Evolutionary conservation across 2,888 invertebrate genomes (phyloP).

Genomic region (Baccha elongata): DNA sequence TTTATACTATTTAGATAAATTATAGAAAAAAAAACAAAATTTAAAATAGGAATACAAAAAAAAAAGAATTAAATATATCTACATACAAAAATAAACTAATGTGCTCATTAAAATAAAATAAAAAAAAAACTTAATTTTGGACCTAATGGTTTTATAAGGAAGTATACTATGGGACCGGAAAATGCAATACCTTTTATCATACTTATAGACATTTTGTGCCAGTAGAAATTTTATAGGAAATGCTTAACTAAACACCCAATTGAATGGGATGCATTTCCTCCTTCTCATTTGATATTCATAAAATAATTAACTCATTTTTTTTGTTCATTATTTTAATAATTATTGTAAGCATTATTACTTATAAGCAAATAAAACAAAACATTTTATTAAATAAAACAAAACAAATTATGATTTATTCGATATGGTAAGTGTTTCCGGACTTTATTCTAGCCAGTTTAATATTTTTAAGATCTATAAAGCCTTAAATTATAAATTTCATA

Average conservation of each 20-base stretch:
- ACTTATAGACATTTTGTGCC: slow-evolving; percentile 21
- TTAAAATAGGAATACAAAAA: slow-evolving; percentile 20
- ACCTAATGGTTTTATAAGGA: slow-evolving; percentile 46
- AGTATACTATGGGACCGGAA: slow-evolving; percentile 43
- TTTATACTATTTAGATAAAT: slow-evolving; percentile 68
- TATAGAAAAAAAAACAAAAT: slow-evolving; percentile 38
- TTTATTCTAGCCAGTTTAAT: slow-evolving; percentile 27
- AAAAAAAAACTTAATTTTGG: slow-evolving; percentile 32
- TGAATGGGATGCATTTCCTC: slow-evolving; percentile 60
- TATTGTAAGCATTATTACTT: slow-evolving; percentile 13
- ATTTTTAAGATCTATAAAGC: slow-evolving; percentile 3
- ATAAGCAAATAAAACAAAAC: slow-evolving; percentile 50
- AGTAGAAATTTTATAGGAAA: slow-evolving; percentile 18
- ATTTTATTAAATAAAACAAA: slow-evolving; percentile 19
- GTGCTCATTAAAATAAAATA: slow-evolving; percentile 38
- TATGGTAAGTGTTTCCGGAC: slow-evolving; percentile 35
- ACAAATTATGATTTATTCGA: slow-evolving; percentile 23
- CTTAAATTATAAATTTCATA: slow-evolving; percentile 27
- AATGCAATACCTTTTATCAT: slow-evolving; percentile 34
- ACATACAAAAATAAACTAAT: slow-evolving; percentile 24
- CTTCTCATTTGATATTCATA: slow-evolving; percentile 34
- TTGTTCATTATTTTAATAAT: slow-evolving; percentile 20
- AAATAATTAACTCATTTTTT: slow-evolving; percentile 9
- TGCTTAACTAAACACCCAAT: slow-evolving; percentile 47
- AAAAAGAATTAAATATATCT: slow-evolving; percentile 2